Evolutionary conservation across 2,888 invertebrate genomes (phyloP), one percentile per base, ranked within the genome.

Genomic region (Scaptomyza caliginosa): DNA sequence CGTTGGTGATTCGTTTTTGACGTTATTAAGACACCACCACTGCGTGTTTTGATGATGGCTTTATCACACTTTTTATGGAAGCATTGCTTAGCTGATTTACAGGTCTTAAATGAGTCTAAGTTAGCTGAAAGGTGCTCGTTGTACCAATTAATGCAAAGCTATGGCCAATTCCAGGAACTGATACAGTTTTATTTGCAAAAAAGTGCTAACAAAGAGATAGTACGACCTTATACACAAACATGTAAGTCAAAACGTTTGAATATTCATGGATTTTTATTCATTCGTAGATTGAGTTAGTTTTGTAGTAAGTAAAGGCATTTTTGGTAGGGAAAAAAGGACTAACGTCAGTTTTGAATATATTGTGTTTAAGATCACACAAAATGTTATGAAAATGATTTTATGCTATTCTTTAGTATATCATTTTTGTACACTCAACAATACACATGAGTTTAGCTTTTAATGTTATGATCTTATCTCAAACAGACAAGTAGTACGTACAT

Each of bases 31-130:
- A 57, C 69, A 76, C 59, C 69, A 40, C 51, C 28, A 67, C 71
- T 85, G 63, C 72, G 71, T 78, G 71, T 58, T 71, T 63, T 74
- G 58, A 63, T 78, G 72, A 78, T 85, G 76, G 51, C 72, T 85
- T 50, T 67, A 78, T 85, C 67, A 66, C 74, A 68, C 77, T 51
- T 74, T 68, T 72, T 74, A 72, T 72, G 55, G 56, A 54, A 38
- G 58, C 66, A 65, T 68, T 74, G 43, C 26, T 26, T 34, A 26
- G 52, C 64, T 60, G 67, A 58, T 60, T 69, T 59, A 65, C 51
- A 26, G 30, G 30, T 24, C 64, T 63, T 75, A 73, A 75, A 69
- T 75, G 77, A 73, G 63, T 64, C 73, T 73, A 65, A 77, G 68
- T 68, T 54, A 52, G 4, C 36, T 24, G 54, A 32, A 17, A 36